A percentile compares a stretch with the other conserved stretches of the same genome.
Evolutionary conservation across 2,113 vertebrate genomes (phyloP).

Genomic region (Phoxinus phoxinus): DNA sequence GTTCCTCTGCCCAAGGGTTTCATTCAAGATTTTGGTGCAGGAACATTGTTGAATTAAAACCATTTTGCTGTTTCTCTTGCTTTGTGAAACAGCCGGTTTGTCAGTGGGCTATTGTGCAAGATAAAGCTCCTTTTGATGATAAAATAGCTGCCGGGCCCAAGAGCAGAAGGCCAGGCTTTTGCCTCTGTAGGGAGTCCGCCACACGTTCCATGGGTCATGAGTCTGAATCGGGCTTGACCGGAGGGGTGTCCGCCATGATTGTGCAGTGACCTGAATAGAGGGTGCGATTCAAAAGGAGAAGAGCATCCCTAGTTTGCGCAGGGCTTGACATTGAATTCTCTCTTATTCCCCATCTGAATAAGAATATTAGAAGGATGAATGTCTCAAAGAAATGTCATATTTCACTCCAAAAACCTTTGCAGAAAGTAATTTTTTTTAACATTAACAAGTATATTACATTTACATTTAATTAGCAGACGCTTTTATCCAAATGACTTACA

Average conservation of each 20-base stretch:
- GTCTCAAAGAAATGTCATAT: neutral
- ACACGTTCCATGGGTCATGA: slow-evolving; percentile 32
- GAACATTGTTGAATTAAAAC: slow-evolving; percentile 6
- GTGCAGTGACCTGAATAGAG: slow-evolving; percentile 35
- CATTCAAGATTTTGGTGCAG: neutral
- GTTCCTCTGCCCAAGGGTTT: slow-evolving; percentile 29
- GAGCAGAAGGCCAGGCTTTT: slow-evolving; percentile 40
- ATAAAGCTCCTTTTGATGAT: slow-evolving; percentile 31
- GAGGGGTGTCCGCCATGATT: slow-evolving; percentile 18
- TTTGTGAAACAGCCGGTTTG: neutral
- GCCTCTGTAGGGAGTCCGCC: slow-evolving; percentile 31
- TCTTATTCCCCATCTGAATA: neutral
- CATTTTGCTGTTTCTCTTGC: slow-evolving; percentile 8
- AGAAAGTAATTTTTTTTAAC: neutral
- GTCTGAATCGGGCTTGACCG: slow-evolving; percentile 30
- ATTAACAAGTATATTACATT: neutral
- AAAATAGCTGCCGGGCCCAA: slow-evolving; percentile 12
- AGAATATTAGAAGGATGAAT: neutral
- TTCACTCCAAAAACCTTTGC: neutral
- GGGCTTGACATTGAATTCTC: neutral
- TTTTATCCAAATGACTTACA: too few species aligned
- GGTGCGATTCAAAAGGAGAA: neutral
- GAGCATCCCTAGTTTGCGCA: neutral
- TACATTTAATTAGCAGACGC: too few species aligned
- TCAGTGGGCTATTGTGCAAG: slow-evolving; percentile 14